Evolutionary conservation across 2,888 invertebrate species (phyloP), one percentile per base, ranked within the genome.

Genomic region (Epirrita christyi): DNA sequence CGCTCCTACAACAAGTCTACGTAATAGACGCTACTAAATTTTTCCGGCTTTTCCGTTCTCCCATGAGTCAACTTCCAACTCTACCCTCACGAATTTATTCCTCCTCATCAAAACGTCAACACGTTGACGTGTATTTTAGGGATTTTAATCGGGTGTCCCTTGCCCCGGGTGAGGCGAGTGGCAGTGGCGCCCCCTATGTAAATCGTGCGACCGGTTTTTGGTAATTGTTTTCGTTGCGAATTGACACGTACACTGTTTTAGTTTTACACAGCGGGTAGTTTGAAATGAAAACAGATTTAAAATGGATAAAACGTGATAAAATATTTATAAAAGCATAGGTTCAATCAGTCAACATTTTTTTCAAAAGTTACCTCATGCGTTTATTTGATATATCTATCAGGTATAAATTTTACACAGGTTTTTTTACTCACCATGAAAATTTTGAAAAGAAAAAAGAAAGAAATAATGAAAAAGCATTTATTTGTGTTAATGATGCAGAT

Each of bases 81-180:
- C 42, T 46, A 46, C 42, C 11, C 36, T 48, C 27, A 50, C 50
- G 80, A 85, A 88, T 87, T 88, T 87, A 86, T 90, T 87, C 86
- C 85, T 83, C 83, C 87, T 89, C 89, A 86, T 90, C 88, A 88
- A 87, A 88, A 89, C 83, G 91, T 89, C 91, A 91, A 89, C 90
- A 88, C 88, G 86, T 79, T 86, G 89, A 87, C 86, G 86, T 86
- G 83, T 86, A 88, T 89, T 90, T 88, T 86, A 81, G 86, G 85
- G 85, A 83, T 86, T 89, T 88, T 89, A 88, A 88, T 88, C 85
- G 86, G 75, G 70, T 61, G 73, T 70, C 72, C 75, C 72, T 69
- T 70, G 67, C 72, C 71, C 66, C 66, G 47, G 67, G 72, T 68
- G 63, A 49, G 38, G 49, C 51, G 53, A 49, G 52, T 13, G 60